These are phyloP conservation scores for Poecilobothrus nobilitatus DNA, from an alignment of 2,888 invertebrate genomes.

Conservation along the genomic window DNA sequence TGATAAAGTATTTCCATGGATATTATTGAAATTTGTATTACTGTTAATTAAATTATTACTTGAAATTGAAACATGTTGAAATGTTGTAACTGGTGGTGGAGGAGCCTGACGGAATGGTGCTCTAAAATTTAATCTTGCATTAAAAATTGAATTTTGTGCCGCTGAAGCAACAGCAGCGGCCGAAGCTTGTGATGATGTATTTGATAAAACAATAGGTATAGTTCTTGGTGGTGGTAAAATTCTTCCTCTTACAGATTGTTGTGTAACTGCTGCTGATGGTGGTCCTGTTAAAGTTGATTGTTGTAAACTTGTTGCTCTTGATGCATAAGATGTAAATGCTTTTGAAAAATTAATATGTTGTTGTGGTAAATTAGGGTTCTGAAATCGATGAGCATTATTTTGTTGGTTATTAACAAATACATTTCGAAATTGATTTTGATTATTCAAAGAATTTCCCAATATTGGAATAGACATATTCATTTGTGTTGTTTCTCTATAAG, in stretches of 20 bases:
- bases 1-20: not conserved
- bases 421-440: not conserved
- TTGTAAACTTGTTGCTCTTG: not conserved
- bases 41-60: not conserved
- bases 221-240: not conserved
- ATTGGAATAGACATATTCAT: not conserved
- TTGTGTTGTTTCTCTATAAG: not conserved
- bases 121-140: not conserved
- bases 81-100: not conserved
- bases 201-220: not conserved
- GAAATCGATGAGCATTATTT: not conserved
- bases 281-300: not conserved
- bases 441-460: not conserved
- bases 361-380: not conserved
- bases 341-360: not conserved
- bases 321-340: not conserved
- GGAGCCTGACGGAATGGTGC: not conserved
- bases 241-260: not conserved
- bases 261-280: not conserved
- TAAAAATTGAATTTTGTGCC: not conserved
- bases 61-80: conserved; percentile 1
- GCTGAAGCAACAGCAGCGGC: not conserved
- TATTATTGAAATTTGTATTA: not conserved
- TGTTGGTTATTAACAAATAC: not conserved
- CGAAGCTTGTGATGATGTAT: not conserved